Conservation (phyloP, 1,140 invertebrate species). For the Hesperophylax magnus region DNA sequence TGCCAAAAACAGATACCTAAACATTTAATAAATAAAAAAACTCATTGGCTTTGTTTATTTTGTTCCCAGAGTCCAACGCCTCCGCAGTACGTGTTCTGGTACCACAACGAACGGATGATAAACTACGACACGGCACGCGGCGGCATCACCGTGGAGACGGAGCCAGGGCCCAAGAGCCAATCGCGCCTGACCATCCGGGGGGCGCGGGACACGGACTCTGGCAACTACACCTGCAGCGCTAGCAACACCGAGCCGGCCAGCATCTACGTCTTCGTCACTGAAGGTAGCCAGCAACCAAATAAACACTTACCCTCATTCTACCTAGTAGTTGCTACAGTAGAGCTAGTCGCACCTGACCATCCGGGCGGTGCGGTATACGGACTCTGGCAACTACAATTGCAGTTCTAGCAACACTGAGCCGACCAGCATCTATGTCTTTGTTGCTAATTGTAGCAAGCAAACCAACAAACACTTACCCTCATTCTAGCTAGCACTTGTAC, state of each 20-base stretch:
- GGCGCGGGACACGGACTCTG: constrained; percentile 88
- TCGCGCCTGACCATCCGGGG: constrained; percentile 86
- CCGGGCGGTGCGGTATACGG: constrained; percentile 87
- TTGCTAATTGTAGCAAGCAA: constrained; percentile 59
- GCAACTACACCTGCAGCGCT: constrained; percentile 92
- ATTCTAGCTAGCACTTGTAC: too few relatives aligned
- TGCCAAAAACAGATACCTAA: too few relatives aligned
- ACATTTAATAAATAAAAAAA: too few relatives aligned
- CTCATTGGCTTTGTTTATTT: too few relatives aligned
- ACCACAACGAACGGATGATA: constrained; percentile 93
- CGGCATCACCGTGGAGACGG: constrained; percentile 88
- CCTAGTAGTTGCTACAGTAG: too few relatives aligned
- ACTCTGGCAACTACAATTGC: constrained; percentile 93
- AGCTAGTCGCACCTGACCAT: constrained; percentile 73
- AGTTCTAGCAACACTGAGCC: constrained; percentile 61
- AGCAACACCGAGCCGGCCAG: constrained; percentile 91
- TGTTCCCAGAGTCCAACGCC: constrained; percentile 85
- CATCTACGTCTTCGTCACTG: constrained; percentile 91
- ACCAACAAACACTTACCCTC: too few relatives aligned
- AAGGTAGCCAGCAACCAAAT: constrained; percentile 73
- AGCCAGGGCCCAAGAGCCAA: constrained; percentile 86
- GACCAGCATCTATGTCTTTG: too few relatives aligned
- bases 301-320: too few relatives aligned
- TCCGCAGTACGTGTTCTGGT: constrained; percentile 93
- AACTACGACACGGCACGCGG: constrained; percentile 90